Base-by-base conservation (phyloP, 2,888 invertebrate genomes). In the Melanophora roralis region DNA sequence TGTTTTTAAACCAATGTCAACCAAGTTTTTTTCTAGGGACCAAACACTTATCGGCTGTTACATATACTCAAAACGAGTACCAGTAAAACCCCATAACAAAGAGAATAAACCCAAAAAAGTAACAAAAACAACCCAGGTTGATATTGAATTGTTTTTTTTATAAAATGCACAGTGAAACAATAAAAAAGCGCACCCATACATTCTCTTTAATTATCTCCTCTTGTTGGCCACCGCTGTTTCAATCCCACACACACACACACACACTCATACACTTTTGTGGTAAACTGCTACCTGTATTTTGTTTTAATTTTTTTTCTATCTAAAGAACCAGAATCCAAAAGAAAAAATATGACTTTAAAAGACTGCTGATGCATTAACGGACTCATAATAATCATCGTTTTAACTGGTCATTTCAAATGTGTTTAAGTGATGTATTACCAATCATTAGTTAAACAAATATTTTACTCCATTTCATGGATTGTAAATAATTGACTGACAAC, bases 361-460 rank as follows among this genome's bases (percentile, higher is more conserved):
- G 60, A 68, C 8, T 60, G 23, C 19, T 59, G 65, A 71, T 74
- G 59, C 16, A 53, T 74, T 60, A n/a, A 40, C 21, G 36, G 11
- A 11, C 23, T 60, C 59, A 55, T 23, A 14, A n/a, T 32, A 45
- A 69, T 59, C 78, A 68, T 68, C 62, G 62, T 59, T 62, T 74
- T 38, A 72, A 55, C 72, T 57, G 57, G 21, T 5, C 21, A 14
- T 38, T 21, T 38, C 14, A 73, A 57, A 73, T 59, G 67, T 65
- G 59, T 60, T 78, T 51, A 12, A 40, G 64, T 79, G 81, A 81
- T 81, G 69, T 69, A 81, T 79, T 72, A 38, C 65, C 40, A 57
- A 36, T 78, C 67, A 81, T 81, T 73, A 81, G 76, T 79, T 78
- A 79, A 68, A 73, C 75, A 80, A 57, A 36, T 64, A 76, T 76